These are phyloP conservation scores for Anadara kagoshimensis DNA, from an alignment of 1,140 invertebrate species.

Conservation along the genomic window DNA sequence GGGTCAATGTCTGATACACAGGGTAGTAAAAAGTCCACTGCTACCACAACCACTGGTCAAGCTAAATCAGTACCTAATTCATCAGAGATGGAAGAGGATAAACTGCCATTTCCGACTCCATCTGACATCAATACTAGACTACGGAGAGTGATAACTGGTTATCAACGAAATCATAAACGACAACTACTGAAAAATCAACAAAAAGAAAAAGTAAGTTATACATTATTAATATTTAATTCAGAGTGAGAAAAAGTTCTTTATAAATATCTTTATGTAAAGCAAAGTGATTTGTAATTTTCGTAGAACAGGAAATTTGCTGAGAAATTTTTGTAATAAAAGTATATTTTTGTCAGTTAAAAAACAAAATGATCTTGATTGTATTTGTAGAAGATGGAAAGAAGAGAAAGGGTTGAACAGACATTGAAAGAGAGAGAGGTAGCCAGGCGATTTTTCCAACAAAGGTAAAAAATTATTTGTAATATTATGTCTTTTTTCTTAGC, in stretches of 20 bases:
- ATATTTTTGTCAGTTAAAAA: not conserved
- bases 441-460: constrained; percentile 66
- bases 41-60: not conserved
- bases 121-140: constrained; percentile 96
- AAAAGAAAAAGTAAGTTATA: constrained; percentile 82
- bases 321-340: too few species aligned
- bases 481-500: too few species aligned
- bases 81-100: constrained; percentile 47
- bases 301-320: too few species aligned
- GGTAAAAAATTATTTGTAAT: too few species aligned
- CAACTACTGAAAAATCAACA: constrained; percentile 90
- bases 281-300: not conserved
- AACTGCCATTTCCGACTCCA: constrained; percentile 86
- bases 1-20: constrained; percentile 40
- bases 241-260: too few species aligned
- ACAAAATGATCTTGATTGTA: not conserved
- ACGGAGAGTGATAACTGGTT: constrained; percentile 95
- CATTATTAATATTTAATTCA: not conserved
- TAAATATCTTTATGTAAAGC: not conserved
- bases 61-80: constrained; percentile 2
- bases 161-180: constrained; percentile 94
- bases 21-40: constrained; percentile 15
- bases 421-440: constrained; percentile 85
- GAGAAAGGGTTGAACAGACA: constrained; percentile 92
- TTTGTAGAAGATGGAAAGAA: constrained; percentile 90